These are phyloP conservation scores for Dasysyrphus albostriatus DNA, from an alignment of 2,888 invertebrate genomes.

Conservation along the genomic window DNA sequence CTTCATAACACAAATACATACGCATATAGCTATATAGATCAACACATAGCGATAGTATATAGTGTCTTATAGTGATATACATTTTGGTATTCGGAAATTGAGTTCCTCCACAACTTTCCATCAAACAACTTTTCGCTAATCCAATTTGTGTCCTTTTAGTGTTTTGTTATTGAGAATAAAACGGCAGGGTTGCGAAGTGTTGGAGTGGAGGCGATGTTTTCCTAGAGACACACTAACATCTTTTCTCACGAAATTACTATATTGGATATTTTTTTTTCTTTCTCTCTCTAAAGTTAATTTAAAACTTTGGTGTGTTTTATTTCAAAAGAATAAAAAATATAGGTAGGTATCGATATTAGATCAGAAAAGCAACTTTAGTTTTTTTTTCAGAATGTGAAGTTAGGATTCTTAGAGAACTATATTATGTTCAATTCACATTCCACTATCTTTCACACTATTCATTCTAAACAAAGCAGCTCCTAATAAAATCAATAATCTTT, in stretches of 20 bases:
- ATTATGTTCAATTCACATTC: no score
- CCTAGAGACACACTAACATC: slow-evolving; percentile 36
- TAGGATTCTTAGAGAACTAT: not conserved
- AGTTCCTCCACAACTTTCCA: slow-evolving; percentile 67
- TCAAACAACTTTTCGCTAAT: slow-evolving; percentile 75
- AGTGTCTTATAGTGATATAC: slow-evolving; percentile 32
- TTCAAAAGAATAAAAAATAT: slow-evolving; percentile 27
- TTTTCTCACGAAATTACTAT: slow-evolving; percentile 37
- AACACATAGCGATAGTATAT: slow-evolving; percentile 3
- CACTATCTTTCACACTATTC: no score
- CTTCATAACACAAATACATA: slow-evolving; percentile 1
- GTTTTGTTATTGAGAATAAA: slow-evolving; percentile 73
- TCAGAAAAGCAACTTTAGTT: not conserved
- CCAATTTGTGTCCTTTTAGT: slow-evolving; percentile 75
- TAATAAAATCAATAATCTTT: no score
- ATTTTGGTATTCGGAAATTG: slow-evolving; percentile 63
- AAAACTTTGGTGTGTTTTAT: slow-evolving; percentile 35
- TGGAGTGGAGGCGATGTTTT: not conserved
- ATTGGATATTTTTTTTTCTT: slow-evolving; percentile 7
- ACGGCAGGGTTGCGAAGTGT: slow-evolving; percentile 15
- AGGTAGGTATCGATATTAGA: not conserved
- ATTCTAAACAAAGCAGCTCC: no score
- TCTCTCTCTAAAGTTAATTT: not conserved
- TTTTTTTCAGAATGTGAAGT: not conserved
- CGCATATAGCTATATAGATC: not conserved